Base-by-base conservation (phyloP, 2,113 vertebrate genomes). In the Pelodiscus sinensis region DNA sequence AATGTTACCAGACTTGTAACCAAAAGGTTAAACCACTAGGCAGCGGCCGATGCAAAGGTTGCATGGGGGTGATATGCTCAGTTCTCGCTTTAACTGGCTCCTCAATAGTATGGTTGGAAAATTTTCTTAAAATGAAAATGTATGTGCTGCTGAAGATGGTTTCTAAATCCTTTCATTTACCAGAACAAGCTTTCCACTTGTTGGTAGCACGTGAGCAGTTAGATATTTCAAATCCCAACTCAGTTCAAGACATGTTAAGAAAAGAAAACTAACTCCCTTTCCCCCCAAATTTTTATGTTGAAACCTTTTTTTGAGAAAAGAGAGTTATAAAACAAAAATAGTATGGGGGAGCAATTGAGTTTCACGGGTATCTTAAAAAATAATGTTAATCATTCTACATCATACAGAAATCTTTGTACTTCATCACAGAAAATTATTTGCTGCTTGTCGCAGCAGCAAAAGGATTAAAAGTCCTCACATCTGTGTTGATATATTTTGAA, bases 131-230 rank as follows among this genome's bases (percentile, higher is more conserved):
- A 68, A 68, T 68, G 18, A 21, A 68, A 68, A 68, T 19, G 16
- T 18, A 9, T 68, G 19, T 68, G 31, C 65, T 9, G 1, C 65
- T 71, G 18, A 35, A 71, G 1, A 1, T 51, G 29, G 35, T 83
- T 18, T 29, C 13, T 2, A 25, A 10, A 7, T 0, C 0, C n/a
- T 0, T 6, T 71, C 55, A 0, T 2, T 31, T 25, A 9, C 18
- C 35, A 3, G 15, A 38, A 1, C 18, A 44, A 6, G 79, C 16
- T 19, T 73, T 51, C n/a, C 8, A 3, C 38, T 60, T 14, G 22
- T 50, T 13, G 35, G 16, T 21, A n/a, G 65, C n/a, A 35, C 10
- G 18, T 71, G 65, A 8, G 31, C 8, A 11, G 9, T 71, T 35
- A 35, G 31, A n/a, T 54, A 12, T 54, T 71, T 35, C 65, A 71